Evolutionary conservation across 1,140 invertebrate genomes (phyloP).

Genomic region (Drosophila lacertosa): DNA sequence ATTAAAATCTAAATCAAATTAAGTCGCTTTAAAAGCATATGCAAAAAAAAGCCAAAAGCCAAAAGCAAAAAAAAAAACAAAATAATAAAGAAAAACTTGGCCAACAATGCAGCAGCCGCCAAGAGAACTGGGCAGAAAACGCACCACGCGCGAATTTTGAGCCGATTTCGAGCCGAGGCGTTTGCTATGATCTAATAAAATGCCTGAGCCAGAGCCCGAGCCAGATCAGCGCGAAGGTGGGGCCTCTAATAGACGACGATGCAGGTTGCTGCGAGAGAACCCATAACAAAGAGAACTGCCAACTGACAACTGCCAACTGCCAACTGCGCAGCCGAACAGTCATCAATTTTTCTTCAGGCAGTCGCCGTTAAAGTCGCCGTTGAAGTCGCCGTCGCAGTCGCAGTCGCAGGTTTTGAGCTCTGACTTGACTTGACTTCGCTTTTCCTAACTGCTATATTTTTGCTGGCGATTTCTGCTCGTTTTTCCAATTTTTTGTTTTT

Average conservation of each 20-base stretch:
- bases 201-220: slow-evolving; percentile 31
- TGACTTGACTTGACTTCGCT: slow-evolving; percentile 44
- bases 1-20: slow-evolving; percentile 82
- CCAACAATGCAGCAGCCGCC: slow-evolving; percentile 5
- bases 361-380: slow-evolving; percentile 35
- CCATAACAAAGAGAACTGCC: slow-evolving; percentile 54
- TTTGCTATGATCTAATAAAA: slow-evolving; percentile 79
- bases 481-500: slow-evolving; percentile 34
- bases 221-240: slow-evolving; percentile 64
- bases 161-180: slow-evolving; percentile 59
- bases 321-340: slow-evolving; percentile 46
- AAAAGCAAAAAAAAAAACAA: slow-evolving; percentile 26
- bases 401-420: slow-evolving; percentile 43
- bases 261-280: slow-evolving; percentile 61
- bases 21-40: slow-evolving; percentile 80
- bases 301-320: slow-evolving; percentile 37
- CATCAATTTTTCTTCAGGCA: slow-evolving; percentile 76
- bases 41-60: slow-evolving; percentile 57
- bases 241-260: slow-evolving; percentile 55
- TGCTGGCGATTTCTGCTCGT: slow-evolving; percentile 31
- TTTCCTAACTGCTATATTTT: slow-evolving; percentile 50
- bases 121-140: slow-evolving; percentile 32
- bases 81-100: slow-evolving; percentile 56
- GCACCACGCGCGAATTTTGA: slow-evolving; percentile 64
- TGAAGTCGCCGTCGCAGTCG: slow-evolving; percentile 39